Evolutionary conservation across 2,888 invertebrate genomes (phyloP).

Genomic region (Gryllus longicercus): DNA sequence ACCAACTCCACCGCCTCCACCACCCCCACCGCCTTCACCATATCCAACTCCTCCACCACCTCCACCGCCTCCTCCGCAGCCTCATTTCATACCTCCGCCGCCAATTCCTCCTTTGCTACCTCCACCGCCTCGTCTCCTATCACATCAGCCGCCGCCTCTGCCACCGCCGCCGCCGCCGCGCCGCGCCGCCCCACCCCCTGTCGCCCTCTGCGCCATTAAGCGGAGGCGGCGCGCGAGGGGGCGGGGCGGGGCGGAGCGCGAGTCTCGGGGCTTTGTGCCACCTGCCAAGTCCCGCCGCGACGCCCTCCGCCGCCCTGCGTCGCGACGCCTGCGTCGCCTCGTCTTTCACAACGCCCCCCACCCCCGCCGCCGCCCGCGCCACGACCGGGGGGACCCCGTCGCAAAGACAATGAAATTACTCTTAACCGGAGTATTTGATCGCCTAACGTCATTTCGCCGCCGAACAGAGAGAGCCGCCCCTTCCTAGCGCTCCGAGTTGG

Average conservation of each 20-base stretch:
- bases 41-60: no score
- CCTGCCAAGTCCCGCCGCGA: not conserved
- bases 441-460: not conserved
- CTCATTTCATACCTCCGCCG: no score
- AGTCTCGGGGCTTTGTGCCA: not conserved
- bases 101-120: not conserved
- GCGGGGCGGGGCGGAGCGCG: no score
- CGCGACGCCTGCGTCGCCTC: not conserved
- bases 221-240: not conserved
- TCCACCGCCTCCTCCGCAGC: no score
- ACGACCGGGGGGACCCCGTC: not conserved
- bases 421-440: constrained; percentile 17
- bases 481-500: no score
- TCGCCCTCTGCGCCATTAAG: not conserved
- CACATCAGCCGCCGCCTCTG: not conserved
- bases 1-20: no score
- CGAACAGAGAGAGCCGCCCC: not conserved
- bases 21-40: no score
- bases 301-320: not conserved
- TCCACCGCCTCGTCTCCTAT: not conserved
- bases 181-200: not conserved
- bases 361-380: not conserved
- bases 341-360: not conserved
- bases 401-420: constrained; percentile 17
- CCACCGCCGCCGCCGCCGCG: not conserved